These are phyloP conservation scores for Psilopsiagon aurifrons DNA, from an alignment of 2,113 vertebrate species.

Conservation along the genomic window DNA sequence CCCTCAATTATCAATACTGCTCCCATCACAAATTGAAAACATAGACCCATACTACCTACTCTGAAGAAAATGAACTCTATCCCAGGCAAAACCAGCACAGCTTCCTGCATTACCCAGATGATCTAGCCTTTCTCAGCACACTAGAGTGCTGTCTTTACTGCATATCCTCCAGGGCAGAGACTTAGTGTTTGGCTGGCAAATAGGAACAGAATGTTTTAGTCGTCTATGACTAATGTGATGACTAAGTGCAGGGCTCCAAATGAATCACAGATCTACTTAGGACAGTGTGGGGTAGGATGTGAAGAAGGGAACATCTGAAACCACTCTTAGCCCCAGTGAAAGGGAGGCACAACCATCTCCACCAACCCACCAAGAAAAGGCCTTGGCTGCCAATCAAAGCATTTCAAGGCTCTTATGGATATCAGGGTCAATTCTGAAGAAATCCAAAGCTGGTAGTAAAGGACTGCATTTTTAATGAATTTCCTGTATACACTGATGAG, in stretches of 20 bases:
- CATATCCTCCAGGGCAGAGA: conserved; percentile 25
- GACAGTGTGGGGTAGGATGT: background rate
- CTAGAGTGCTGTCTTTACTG: conserved; percentile 25
- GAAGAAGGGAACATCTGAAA: background rate
- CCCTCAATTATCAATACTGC: background rate
- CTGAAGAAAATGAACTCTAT: background rate
- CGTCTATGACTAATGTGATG: conserved; percentile 34
- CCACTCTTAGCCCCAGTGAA: background rate
- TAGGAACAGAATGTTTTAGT: conserved; percentile 71
- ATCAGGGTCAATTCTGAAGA: background rate
- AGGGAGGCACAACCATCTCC: background rate
- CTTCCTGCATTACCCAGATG: conserved; percentile 34
- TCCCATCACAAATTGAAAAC: background rate
- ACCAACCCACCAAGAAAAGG: background rate
- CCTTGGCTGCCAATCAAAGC: background rate
- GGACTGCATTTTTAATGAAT: background rate
- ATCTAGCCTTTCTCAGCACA: background rate
- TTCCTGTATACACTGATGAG: background rate
- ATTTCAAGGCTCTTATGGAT: background rate
- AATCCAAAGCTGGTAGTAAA: background rate
- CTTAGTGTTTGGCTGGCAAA: conserved; percentile 54
- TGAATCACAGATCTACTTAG: conserved; percentile 29
- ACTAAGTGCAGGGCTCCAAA: conserved; percentile 45
- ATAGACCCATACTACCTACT: background rate
- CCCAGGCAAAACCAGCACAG: background rate